phyloP scores from a whole-genome alignment of 2,113 vertebrate genomes.

The Oncorhynchus nerka region DNA sequence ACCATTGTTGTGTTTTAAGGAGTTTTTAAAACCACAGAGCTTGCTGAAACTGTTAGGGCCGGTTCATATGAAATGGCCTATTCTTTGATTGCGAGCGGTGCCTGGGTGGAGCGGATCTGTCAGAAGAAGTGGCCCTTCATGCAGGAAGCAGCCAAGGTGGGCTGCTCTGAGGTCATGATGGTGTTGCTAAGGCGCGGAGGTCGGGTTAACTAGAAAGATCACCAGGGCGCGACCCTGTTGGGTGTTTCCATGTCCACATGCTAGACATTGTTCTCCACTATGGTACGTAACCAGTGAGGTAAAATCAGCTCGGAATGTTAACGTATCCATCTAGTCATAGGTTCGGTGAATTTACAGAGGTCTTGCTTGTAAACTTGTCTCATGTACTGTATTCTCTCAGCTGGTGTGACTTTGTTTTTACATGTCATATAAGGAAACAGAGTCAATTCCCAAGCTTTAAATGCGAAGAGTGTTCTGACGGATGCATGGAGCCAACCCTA shows the following conservation, averaged over 20 bases:
- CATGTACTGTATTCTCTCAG: background rate
- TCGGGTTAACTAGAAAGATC: slow-evolving; percentile 71
- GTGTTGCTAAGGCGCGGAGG: slow-evolving; percentile 78
- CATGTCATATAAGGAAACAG: slow-evolving; percentile 69
- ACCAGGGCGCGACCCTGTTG: slow-evolving; percentile 77
- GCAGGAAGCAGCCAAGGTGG: slow-evolving; percentile 82
- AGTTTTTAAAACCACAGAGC: background rate
- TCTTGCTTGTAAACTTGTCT: background rate
- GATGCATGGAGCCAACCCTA: slow-evolving; percentile 83
- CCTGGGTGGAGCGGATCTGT: slow-evolving; percentile 75
- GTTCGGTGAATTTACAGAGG: background rate
- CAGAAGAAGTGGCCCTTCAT: slow-evolving; percentile 78
- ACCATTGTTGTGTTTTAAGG: background rate
- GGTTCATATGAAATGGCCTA: slow-evolving; percentile 72
- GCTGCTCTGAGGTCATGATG: slow-evolving; percentile 69
- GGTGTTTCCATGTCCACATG: slow-evolving; percentile 77
- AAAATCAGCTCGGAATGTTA: too few species aligned
- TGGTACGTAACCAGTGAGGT: slow-evolving; percentile 52
- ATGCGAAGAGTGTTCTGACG: slow-evolving; percentile 78
- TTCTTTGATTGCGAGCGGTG: slow-evolving; percentile 71
- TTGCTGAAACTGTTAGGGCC: slow-evolving; percentile 30
- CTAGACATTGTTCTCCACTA: slow-evolving; percentile 82
- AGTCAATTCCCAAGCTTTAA: slow-evolving; percentile 80
- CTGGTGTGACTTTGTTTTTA: background rate
- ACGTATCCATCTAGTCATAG: too few species aligned